phyloP scores from a whole-genome alignment of 2,888 invertebrate species.

The Hyposoter dolosus region DNA sequence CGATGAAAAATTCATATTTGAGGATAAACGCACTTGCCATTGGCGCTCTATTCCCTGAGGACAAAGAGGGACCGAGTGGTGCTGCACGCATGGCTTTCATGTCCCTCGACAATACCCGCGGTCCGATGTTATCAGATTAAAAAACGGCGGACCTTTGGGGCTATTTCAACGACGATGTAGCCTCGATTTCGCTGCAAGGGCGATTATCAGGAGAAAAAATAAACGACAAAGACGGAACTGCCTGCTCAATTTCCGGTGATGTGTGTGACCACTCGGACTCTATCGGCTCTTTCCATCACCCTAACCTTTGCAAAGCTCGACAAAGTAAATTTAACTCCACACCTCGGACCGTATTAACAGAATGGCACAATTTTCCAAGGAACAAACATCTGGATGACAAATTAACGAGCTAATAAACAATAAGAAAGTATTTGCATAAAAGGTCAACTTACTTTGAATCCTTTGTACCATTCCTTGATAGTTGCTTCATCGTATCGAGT shows the following conservation, averaged over 20 bases:
- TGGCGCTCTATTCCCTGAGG: neutral
- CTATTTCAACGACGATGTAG: neutral
- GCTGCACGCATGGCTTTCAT: slow-evolving; percentile 28
- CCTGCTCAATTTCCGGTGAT: slow-evolving; percentile 2
- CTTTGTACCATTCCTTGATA: slow-evolving; percentile 99
- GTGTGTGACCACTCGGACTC: neutral
- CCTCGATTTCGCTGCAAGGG: neutral
- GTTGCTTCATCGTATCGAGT: slow-evolving; percentile 99
- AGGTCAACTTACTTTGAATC: slow-evolving; percentile 94
- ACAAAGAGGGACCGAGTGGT: neutral
- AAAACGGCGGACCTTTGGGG: neutral
- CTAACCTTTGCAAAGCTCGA: neutral
- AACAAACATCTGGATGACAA: neutral
- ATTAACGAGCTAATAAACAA: neutral
- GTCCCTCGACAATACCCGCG: slow-evolving; percentile 38
- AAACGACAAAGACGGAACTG: neutral
- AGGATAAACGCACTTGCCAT: slow-evolving; percentile 47
- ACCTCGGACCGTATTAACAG: neutral
- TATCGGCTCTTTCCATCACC: neutral
- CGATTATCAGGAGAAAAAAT: neutral
- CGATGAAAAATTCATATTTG: slow-evolving; percentile 65
- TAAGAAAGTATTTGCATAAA: neutral
- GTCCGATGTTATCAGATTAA: neutral
- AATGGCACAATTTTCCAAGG: neutral
- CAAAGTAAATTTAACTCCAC: neutral